Percentiles rank a stretch among this genome's conserved stretches.
These are phyloP conservation scores for Bostrychus sinensis DNA, from an alignment of 2,113 vertebrate genomes.

Conservation along the genomic window DNA sequence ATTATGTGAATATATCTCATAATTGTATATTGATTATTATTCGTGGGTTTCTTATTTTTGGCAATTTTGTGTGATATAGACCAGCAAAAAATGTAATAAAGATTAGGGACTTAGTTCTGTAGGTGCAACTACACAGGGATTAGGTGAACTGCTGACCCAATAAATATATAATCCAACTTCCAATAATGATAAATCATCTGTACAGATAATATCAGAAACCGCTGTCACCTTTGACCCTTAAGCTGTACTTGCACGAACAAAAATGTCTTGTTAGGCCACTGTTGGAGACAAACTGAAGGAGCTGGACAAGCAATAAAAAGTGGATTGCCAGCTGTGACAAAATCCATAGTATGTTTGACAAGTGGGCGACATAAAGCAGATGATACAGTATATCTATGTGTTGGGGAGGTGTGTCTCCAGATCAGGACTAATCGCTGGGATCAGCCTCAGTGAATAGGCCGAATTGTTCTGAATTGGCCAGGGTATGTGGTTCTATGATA, in stretches of 20 bases:
- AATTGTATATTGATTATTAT: no score
- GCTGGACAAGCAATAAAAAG: constrained; percentile 21
- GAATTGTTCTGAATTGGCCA: constrained; percentile 88
- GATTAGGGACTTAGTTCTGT: neutral
- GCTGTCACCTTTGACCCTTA: constrained; percentile 49
- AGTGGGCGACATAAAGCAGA: constrained; percentile 23
- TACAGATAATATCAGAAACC: constrained; percentile 21
- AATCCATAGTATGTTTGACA: constrained; percentile 36
- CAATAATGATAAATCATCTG: constrained; percentile 27
- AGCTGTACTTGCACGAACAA: constrained; percentile 36
- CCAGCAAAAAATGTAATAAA: neutral
- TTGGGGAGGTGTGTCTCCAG: constrained; percentile 54
- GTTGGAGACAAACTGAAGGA: constrained; percentile 19
- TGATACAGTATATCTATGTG: constrained; percentile 17
- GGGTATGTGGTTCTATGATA: constrained; percentile 80
- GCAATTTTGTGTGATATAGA: no score
- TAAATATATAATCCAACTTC: constrained; percentile 39
- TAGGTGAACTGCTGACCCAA: constrained; percentile 19
- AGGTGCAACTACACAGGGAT: constrained; percentile 17
- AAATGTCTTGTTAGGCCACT: constrained; percentile 2
- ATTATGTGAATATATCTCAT: no score
- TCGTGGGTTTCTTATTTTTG: no score
- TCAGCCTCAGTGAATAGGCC: constrained; percentile 82
- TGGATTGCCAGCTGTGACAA: constrained; percentile 26
- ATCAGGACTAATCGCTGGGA: constrained; percentile 65